Evolutionary conservation across 2,113 vertebrate genomes (phyloP).

Genomic region (Syrrhaptes paradoxus): DNA sequence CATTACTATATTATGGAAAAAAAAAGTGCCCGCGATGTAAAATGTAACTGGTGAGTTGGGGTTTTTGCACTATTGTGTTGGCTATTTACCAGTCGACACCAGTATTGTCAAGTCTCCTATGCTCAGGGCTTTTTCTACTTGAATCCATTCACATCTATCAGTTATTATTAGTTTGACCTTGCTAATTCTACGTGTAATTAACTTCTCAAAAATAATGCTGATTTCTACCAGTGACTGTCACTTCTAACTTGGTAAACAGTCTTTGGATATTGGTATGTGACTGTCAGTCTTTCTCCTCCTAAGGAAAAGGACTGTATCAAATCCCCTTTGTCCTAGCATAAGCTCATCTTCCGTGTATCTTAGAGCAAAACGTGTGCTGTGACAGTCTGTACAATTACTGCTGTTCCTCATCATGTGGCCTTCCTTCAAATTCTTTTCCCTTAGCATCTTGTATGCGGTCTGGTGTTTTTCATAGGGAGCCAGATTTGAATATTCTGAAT

Average conservation of each 20-base stretch:
- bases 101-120: background rate
- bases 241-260: background rate
- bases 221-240: background rate
- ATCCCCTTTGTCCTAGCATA: background rate
- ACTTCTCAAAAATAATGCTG: background rate
- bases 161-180: background rate
- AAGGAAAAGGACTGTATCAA: background rate
- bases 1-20: background rate
- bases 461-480: background rate
- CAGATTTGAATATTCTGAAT: background rate
- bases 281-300: background rate
- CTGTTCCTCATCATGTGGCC: background rate
- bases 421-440: background rate
- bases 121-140: constrained; percentile 13
- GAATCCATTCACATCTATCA: background rate
- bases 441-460: background rate
- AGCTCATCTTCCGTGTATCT: background rate
- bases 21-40: background rate
- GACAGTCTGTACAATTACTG: background rate
- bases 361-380: background rate
- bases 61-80: background rate
- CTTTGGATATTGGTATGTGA: background rate
- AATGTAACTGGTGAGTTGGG: background rate
- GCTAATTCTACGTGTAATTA: background rate
- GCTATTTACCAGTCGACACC: background rate